Base-by-base conservation (phyloP, 2,113 vertebrate species). In the Poeciliopsis retropinna region DNA sequence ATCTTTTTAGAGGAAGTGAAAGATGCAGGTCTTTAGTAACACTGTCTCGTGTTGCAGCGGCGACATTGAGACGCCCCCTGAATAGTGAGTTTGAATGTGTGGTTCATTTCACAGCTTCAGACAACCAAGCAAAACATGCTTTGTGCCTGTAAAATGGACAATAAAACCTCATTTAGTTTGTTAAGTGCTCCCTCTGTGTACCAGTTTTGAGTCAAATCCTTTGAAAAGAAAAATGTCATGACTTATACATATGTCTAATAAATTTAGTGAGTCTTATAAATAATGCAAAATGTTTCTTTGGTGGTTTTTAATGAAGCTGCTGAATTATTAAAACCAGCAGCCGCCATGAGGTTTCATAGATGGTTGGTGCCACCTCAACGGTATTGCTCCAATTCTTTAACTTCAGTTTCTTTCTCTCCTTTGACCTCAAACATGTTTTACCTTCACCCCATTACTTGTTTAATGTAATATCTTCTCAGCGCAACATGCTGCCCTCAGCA, bases 241-340 rank as follows among this genome's bases (percentile, higher is more conserved):
- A 91, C 88, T 92, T 83, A 92, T 92, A 92, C 67, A 92, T 88
- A 69, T 76, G 79, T 79, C 77, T 91, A 89, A 94, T 92, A 87
- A 92, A 92, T 91, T 90, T 80, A 84, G 63, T 79, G 82, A 88
- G 77, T 64, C 68, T 73, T 70, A 87, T 93, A 66, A 93, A 94
- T 92, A 88, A 91, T 91, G 82, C 78, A 92, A 37, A 22, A 65
- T 78, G 82, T 85, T 89, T 57, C 19, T 91, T 88, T 90, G 89
- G 75, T 83, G 81, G 78, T 85, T 89, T 88, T 88, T 70, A 79
- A 72, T 83, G 80, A 78, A 81, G 44, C 73, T 78, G 47, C 17
- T 93, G 78, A 92, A 95, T 93, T 88, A 92, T 94, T 91, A 70
- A 92, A 85, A 64, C 34, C 29, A 71, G 75, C 78, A 87, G 85